Base-by-base conservation (phyloP, 2,113 vertebrate species). In the Smithornis capensis region DNA sequence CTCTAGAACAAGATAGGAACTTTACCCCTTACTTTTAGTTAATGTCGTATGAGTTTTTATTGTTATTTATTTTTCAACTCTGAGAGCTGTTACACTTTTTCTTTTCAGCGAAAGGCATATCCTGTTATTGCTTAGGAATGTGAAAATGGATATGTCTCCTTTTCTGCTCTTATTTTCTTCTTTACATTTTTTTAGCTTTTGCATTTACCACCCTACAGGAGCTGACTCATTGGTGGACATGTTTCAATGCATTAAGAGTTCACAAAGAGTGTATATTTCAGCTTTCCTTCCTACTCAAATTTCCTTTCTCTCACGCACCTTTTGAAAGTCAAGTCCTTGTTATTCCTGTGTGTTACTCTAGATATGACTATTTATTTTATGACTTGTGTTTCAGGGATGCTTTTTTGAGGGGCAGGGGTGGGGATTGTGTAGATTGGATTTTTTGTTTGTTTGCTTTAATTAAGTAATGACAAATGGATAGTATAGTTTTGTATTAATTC, bases 341-440 rank as follows among this genome's bases (percentile, higher is more conserved):
- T 19, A 12, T 84, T 64, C 19, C 5, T 42, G 6, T 29, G 3
- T 52, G 5, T 65, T 35, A 42, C 4, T 42, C 11, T 37, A 84
- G 25, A 35, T 40, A 38, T 0, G 16, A 38, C 3, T 19, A 14
- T 62, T 57, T 17, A 10, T 55, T 83, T 83, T 50, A 12, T 69
- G 35, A 29, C 23, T 44, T 55, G 7, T 42, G 19, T 2, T 55
- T 71, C 42, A 9, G 7, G 10, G 4, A 7, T 27, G 2, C 5
- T 21, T 55, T 70, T 65, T 23, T 4, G 2, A 19, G 45, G 0
- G 2, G 5, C 2, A 7, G 3, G 18, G 7, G 29, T 37, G 2
- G 15, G 3, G 6, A 7, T 25, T 69, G 7, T 31, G n/a, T 70
- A 18, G 6, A 12, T 38, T 35, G n/a, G n/a, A 8, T 19, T 25